Conservation (phyloP, 2,888 invertebrate genomes). For the Beris morrisii region DNA sequence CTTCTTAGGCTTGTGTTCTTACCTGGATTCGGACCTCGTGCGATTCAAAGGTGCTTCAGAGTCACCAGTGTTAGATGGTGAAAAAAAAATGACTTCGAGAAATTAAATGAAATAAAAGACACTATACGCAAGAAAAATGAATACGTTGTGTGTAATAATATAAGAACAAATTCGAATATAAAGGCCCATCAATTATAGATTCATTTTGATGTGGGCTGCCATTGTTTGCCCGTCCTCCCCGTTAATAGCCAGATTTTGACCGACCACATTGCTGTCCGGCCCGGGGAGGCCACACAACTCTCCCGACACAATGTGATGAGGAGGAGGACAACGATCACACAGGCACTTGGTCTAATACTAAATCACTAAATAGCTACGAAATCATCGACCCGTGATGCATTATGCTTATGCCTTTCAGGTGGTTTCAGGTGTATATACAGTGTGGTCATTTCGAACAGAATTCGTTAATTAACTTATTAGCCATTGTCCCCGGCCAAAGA, state of each 20-base stretch:
- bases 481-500: constrained; percentile 14
- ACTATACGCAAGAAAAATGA: too few relatives aligned
- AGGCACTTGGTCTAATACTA: too few relatives aligned
- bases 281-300: too few relatives aligned
- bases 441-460: constrained; percentile 20
- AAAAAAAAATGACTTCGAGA: too few relatives aligned
- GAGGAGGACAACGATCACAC: too few relatives aligned
- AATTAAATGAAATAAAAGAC: too few relatives aligned
- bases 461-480: constrained; percentile 30
- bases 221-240: constrained; percentile 32
- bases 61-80: too few relatives aligned
- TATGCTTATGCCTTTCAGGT: constrained; percentile 17
- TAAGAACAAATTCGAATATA: constrained; percentile 23
- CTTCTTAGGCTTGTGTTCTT: too few relatives aligned
- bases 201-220: constrained; percentile 30
- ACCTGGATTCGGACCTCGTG: too few relatives aligned
- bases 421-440: neutral
- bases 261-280: neutral
- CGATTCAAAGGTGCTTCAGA: too few relatives aligned
- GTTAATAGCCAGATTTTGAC: constrained; percentile 17
- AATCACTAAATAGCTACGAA: constrained; percentile 6
- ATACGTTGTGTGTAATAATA: neutral
- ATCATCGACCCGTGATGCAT: constrained; percentile 29
- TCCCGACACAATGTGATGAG: too few relatives aligned
- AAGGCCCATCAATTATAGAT: constrained; percentile 28